Conservation (phyloP, 2,797 vertebrate genomes). For the Diplodus sargus region DNA sequence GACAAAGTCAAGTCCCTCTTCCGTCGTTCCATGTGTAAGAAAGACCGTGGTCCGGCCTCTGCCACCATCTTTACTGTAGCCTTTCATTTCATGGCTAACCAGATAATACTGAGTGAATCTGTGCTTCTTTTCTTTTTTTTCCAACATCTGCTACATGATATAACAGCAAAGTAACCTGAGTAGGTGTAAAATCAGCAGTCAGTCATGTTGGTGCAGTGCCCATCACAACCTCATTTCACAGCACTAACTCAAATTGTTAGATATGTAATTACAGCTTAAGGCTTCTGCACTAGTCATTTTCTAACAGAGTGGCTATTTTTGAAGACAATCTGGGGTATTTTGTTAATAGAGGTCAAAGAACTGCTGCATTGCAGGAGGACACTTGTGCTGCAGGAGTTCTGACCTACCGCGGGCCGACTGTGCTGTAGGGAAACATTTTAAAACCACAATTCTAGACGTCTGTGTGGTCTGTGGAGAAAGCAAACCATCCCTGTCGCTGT, state of each 20-base stretch:
- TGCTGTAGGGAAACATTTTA: not conserved
- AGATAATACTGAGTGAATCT: not conserved
- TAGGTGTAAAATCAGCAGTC: conserved; percentile 5
- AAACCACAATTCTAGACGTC: not conserved
- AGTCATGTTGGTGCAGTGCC: conserved; percentile 14
- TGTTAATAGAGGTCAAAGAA: conserved; percentile 50
- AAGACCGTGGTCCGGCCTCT: conserved; percentile 41
- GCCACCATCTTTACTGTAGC: conserved; percentile 28
- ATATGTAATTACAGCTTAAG: conserved; percentile 5
- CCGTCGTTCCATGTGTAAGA: conserved; percentile 83
- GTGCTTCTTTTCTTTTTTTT: not conserved
- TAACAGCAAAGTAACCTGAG: conserved; percentile 17
- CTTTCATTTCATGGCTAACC: conserved; percentile 45
- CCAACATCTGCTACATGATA: not conserved
- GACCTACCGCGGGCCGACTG: conserved; percentile 4
- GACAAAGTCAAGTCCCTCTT: conserved; percentile 92
- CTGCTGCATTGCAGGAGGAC: conserved; percentile 67
- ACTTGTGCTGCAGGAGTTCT: conserved; percentile 38
- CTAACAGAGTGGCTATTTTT: conserved; percentile 8
- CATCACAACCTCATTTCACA: conserved; percentile 40
- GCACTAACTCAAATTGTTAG: conserved; percentile 13
- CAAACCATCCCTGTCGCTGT: not conserved
- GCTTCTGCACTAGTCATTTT: conserved; percentile 10
- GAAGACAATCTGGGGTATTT: conserved; percentile 40
- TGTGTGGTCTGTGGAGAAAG: conserved; percentile 4